Evolutionary conservation across 2,888 invertebrate species (phyloP).

Genomic region (Bellardia bayeri): DNA sequence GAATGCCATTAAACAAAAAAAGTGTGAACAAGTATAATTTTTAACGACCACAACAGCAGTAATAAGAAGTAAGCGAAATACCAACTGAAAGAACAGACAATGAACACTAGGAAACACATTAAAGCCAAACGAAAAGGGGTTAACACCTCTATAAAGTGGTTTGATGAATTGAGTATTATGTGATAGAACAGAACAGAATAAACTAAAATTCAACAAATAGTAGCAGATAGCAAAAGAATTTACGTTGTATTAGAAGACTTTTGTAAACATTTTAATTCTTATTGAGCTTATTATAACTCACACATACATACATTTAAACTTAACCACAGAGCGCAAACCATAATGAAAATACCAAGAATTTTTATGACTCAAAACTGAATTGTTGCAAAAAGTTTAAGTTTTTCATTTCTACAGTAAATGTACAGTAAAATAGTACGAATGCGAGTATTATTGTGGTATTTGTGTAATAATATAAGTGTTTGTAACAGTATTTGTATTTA

Average conservation of each 20-base stretch:
- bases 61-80: conserved; percentile 57
- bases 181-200: not conserved
- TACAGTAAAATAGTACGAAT: too few relatives aligned
- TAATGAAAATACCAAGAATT: conserved; percentile 23
- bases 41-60: conserved; percentile 47
- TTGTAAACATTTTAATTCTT: conserved; percentile 48
- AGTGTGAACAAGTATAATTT: conserved; percentile 7
- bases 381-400: conserved; percentile 19
- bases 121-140: conserved; percentile 35
- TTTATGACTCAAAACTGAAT: conserved; percentile 39
- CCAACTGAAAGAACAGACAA: not conserved
- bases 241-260: conserved; percentile 3
- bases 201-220: not conserved
- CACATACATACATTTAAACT: not conserved
- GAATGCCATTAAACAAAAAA: not conserved
- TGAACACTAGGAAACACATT: not conserved
- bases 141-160: conserved; percentile 63
- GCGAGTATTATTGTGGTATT: not conserved
- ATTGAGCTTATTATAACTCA: conserved; percentile 53
- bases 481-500: not conserved
- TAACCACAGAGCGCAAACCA: not conserved
- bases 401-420: not conserved
- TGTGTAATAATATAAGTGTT: not conserved
- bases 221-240: not conserved
- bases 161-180: conserved; percentile 15